Base-by-base conservation (phyloP, 2,888 invertebrate genomes). In the Apotomis turbidana region DNA sequence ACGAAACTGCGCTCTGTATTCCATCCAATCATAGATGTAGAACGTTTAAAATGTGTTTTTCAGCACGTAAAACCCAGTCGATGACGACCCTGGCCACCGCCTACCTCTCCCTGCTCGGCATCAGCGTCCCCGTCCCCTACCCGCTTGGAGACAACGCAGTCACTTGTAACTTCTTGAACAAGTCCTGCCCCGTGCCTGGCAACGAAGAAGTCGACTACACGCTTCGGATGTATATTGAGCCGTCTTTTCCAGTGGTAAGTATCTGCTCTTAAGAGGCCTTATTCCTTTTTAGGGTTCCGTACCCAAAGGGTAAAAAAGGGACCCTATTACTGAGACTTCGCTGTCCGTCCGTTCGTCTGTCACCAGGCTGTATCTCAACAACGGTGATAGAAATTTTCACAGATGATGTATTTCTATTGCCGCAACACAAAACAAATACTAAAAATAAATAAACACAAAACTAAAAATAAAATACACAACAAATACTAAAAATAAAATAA, bases 81-180 rank as follows among this genome's bases (percentile, higher is more conserved):
- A 84, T 87, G 86, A 73, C 54, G 12, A 85, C 87, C 0, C 49
- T 80, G 3, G 87, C 85, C 0, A 77, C 78, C 0, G 87, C 84
- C 0, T 80, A 76, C 59, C 6, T 85, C 5, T 13, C 59, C 8
- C 1, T 80, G 0, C 54, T 62, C 0, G 38, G 74, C 0, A 51
- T 81, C 0, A 70, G 75, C 0, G 3, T 82, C 0, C 79, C 80
- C 2, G 63, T 84, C 1, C 71, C 74, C 0, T 85, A 86, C 70
- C 73, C 75, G 57, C 79, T 88, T n/a, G 78, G 71, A 0, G 76
- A 71, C 0, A 74, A 82, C 36, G 77, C 81, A 0, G 54, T 74
- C 52, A 85, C 88, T 46, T 87, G 87, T 78, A 84, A 86, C 79
- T 84, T 79, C 81, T 74, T 87, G 10, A 76, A 76, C 46, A 86